Evolutionary conservation across 92 coral and sea anemone genomes (phyloP), one percentile per base, ranked within the genome.

Genomic region (Actinostola sp.): DNA sequence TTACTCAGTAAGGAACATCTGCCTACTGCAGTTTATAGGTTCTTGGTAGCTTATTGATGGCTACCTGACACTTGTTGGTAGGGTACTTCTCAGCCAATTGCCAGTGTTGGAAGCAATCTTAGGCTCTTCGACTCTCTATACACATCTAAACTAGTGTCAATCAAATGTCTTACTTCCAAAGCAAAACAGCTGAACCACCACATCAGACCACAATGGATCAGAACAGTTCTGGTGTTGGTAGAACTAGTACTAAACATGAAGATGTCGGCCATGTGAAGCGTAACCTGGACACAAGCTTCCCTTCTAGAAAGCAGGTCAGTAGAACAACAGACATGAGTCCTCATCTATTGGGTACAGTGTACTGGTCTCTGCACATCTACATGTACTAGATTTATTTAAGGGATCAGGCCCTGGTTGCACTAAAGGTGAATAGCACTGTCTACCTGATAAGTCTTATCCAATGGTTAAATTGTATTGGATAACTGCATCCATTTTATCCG

Each of bases 241-340:
- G 20, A 32, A 25, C 51, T 1, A 44, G 17, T 32, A 43, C 59
- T 48, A 66, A 43, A 24, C 63, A 33, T 26, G 42, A 8, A 16
- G 43, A 41, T 32, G 38, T 41, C 50, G 67, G 68, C 73, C 76
- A 59, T 49, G 83, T 79, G 17, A 80, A 76, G 52, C 67, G 90
- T 60, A 80, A 41, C 53, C 80, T 86, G 58, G 90, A 86, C 61
- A 63, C 85, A 21, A 86, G 75, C 70, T 67, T 66, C 46, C 90
- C 81, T 42, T 31, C 63, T 31, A 52, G 75, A 34, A 56, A 68
- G 75, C 83, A 70, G 76, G 90, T 86, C 8, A 57, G 77, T 74
- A 4, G 15, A 34, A 20, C 2, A 32, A 32, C 7, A 33, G 13
- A 27, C 23, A 29, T 55, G 4, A 11, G 2, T n/a, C 27, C 12